Percentiles rank a stretch among this genome's conserved stretches.
phyloP scores from a whole-genome alignment of 2,113 vertebrate species.

The Otocyon megalotis region DNA sequence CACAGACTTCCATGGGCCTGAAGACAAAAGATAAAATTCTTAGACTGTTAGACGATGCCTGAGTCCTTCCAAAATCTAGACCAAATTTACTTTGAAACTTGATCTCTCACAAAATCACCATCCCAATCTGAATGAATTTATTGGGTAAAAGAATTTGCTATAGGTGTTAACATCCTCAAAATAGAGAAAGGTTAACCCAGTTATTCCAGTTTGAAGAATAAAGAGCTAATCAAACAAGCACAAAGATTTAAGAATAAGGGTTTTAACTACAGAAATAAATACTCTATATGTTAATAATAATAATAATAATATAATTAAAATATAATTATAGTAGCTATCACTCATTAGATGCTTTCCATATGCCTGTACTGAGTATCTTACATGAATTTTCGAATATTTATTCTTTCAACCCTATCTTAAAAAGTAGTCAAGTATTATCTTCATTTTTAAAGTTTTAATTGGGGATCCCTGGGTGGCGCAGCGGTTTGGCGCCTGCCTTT shows the following conservation, averaged over 20 bases:
- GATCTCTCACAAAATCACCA: conserved; percentile 33
- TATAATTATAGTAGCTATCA: background rate
- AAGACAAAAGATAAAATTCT: conserved; percentile 25
- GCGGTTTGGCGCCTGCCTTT: too few species aligned
- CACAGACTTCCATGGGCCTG: background rate
- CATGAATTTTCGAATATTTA: background rate
- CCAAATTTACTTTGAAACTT: conserved; percentile 53
- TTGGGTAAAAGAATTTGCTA: conserved; percentile 18
- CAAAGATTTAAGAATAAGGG: background rate
- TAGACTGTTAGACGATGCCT: background rate
- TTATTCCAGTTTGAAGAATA: conserved; percentile 24
- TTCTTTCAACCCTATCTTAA: background rate
- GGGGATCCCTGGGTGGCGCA: too few species aligned
- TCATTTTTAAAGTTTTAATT: background rate
- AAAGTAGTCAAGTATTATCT: background rate
- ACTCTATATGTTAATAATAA: background rate
- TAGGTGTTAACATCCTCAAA: background rate
- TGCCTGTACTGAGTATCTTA: background rate
- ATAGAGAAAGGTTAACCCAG: background rate
- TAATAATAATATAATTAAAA: conserved; percentile 7
- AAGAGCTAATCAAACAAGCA: conserved; percentile 43
- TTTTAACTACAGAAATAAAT: conserved; percentile 43
- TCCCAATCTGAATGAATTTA: background rate
- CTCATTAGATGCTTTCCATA: background rate
- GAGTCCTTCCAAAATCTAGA: background rate